Percentiles rank a stretch among this genome's conserved stretches.
Evolutionary conservation across 1,140 invertebrate genomes (phyloP).

Genomic region (Ostrea edulis): DNA sequence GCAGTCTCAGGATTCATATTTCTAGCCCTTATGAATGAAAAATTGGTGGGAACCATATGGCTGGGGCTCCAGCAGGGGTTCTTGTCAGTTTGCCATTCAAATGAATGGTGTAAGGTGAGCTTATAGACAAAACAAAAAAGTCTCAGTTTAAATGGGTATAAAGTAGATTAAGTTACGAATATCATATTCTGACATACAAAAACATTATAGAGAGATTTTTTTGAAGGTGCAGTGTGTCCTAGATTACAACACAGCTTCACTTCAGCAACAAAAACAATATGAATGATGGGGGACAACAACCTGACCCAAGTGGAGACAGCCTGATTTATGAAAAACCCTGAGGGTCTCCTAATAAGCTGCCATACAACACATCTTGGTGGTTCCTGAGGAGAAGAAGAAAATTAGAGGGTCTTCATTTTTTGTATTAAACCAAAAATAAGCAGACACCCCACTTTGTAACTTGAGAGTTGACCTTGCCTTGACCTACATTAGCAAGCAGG

Average conservation of each 20-base stretch:
- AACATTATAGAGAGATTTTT: neutral
- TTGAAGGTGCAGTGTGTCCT: neutral
- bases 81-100: neutral
- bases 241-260: neutral
- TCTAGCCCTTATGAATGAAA: conserved; percentile 29
- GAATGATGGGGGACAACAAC: neutral
- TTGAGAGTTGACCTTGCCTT: conserved; percentile 5
- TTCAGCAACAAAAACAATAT: conserved; percentile 7
- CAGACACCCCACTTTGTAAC: conserved; percentile 3
- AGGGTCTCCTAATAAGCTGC: conserved; percentile 29
- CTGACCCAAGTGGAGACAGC: neutral
- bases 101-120: conserved; percentile 28
- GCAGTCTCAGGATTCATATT: conserved; percentile 34
- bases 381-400: neutral
- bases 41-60: conserved; percentile 38
- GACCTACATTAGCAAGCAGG: conserved; percentile 33
- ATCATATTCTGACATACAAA: conserved; percentile 18
- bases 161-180: conserved; percentile 22
- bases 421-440: conserved; percentile 32
- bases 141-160: conserved; percentile 12
- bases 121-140: conserved; percentile 17
- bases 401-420: conserved; percentile 15
- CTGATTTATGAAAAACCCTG: conserved; percentile 21
- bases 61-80: neutral
- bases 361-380: conserved; percentile 8